A percentile compares a stretch with the other conserved stretches of the same genome.
These are phyloP conservation scores for Mycteria americana DNA, from an alignment of 2,797 vertebrate species.

Conservation along the genomic window DNA sequence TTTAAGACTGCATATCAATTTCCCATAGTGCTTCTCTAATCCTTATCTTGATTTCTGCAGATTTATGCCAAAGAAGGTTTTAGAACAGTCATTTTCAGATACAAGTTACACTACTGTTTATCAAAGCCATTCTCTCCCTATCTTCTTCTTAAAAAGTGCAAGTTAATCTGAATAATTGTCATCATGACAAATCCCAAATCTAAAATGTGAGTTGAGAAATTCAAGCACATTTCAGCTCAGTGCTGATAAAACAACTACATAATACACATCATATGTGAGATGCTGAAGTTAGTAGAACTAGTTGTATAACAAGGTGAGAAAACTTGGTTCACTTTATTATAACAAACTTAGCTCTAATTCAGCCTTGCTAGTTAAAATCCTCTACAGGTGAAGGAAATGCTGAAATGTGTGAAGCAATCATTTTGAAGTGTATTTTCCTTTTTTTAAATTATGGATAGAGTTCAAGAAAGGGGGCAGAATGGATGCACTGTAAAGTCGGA, in stretches of 20 bases:
- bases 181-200: not conserved
- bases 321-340: not conserved
- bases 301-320: not conserved
- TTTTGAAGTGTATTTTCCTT: not conserved
- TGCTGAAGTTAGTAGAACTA: not conserved
- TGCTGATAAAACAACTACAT: not conserved
- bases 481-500: not conserved
- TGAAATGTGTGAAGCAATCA: not conserved
- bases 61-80: not conserved
- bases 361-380: not conserved
- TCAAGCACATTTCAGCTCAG: not conserved
- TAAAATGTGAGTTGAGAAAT: not conserved
- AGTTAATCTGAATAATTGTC: not conserved
- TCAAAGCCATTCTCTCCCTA: not conserved
- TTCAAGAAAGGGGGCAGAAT: not conserved
- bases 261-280: not conserved
- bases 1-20: not conserved
- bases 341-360: not conserved
- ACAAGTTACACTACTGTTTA: not conserved
- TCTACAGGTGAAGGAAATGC: not conserved
- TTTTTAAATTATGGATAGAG: not conserved
- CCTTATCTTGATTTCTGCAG: not conserved
- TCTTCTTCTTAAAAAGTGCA: not conserved
- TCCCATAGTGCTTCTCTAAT: not conserved
- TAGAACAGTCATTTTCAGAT: not conserved